Evolutionary conservation across 1,140 invertebrate genomes (phyloP), one percentile per base, ranked within the genome.

Genomic region (Zaprionus davidi): DNA sequence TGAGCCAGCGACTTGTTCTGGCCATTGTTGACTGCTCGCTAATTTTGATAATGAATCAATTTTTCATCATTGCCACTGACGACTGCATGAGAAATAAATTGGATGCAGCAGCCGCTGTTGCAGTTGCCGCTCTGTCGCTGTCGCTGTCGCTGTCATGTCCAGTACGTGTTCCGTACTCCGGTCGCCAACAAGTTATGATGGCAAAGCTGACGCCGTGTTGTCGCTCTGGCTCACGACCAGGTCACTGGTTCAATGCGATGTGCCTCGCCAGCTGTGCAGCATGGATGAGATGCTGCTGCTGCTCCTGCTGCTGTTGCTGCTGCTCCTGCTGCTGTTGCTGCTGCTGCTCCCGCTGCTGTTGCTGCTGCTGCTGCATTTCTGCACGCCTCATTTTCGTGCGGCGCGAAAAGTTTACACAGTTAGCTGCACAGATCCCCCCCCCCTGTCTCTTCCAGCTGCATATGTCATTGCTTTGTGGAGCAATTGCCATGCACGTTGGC

Each of bases 41-140:
- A 90, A 90, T 90, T 90, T 90, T 90, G 81, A 90, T 90, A 90
- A 90, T 90, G 85, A 90, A 90, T 90, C 85, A 90, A 90, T 90
- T 90, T 90, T 90, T 87, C 84, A 87, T 84, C 82, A 85, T 85
- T 85, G 82, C 84, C 82, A 76, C 73, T 71, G 83, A 67, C 69
- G 64, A 58, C 55, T 65, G 83, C 83, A 87, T 82, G 78, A 77
- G 84, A 79, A 82, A 83, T 87, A 87, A 87, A 87, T 83, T 87
- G 79, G 83, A 73, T 87, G 31, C 31, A 34, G 31, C 31, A 9
- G 9, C 9, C 31, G 31, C 31, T 41, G n/a, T n/a, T 87, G 31
- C 31, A 34, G 31, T 9, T 3, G 9, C 9, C 31, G 31, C 31
- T 41, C 28, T 46, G 36, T 46, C 15, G 17, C 46, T 36, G 28